Evolutionary conservation across 2,888 invertebrate species (phyloP).

Genomic region (Apoda limacodes): DNA sequence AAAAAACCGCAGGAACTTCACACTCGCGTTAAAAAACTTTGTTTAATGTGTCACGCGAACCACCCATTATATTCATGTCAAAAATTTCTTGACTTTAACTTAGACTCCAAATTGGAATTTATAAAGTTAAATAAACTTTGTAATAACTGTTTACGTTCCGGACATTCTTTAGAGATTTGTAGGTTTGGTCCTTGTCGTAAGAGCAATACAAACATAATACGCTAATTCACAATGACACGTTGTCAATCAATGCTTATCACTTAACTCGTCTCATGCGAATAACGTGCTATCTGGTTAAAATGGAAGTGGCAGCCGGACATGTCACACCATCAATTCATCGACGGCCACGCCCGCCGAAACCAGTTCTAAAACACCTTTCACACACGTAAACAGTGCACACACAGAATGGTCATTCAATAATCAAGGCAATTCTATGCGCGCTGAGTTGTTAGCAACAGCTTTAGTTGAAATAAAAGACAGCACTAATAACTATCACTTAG

Average conservation of each 20-base stretch:
- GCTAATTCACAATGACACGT: too few relatives aligned
- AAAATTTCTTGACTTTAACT: slow-evolving; percentile 6
- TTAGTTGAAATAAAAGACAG: background rate
- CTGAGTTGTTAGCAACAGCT: slow-evolving; percentile 2
- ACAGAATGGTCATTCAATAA: background rate
- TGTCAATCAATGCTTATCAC: too few relatives aligned
- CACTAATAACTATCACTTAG: background rate
- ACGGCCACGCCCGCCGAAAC: too few relatives aligned
- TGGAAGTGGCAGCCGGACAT: too few relatives aligned
- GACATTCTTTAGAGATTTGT: slow-evolving; percentile 3
- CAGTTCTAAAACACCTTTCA: too few relatives aligned
- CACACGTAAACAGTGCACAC: too few relatives aligned
- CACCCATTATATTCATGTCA: slow-evolving; percentile 12
- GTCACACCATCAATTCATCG: too few relatives aligned
- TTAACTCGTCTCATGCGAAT: background rate
- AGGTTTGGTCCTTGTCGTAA: slow-evolving; percentile 6
- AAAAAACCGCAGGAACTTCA: too few relatives aligned
- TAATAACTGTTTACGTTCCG: slow-evolving; percentile 8
- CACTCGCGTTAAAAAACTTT: too few relatives aligned
- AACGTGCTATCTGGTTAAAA: too few relatives aligned
- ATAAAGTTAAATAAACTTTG: slow-evolving; percentile 6
- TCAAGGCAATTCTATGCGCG: background rate
- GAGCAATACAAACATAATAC: slow-evolving; percentile 10
- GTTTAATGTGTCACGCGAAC: slow-evolving; percentile 7
- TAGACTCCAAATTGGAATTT: slow-evolving; percentile 5